phyloP scores from a whole-genome alignment of 2,797 vertebrate species.

The Mormyrops boulengeri region DNA sequence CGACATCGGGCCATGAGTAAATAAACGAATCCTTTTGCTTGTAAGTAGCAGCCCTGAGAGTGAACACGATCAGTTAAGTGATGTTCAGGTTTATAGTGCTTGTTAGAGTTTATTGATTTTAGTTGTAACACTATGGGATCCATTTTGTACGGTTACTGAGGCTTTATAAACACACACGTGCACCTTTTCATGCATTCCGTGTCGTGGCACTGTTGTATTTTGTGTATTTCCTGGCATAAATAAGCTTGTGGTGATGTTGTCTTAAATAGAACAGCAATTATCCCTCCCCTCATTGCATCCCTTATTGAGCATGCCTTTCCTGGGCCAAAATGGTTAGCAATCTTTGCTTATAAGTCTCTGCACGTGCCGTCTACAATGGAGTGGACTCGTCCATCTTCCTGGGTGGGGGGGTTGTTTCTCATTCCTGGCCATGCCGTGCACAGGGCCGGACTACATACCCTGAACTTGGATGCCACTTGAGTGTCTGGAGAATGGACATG shows the following conservation, averaged over 20 bases:
- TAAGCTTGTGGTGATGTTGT: neutral
- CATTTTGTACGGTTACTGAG: neutral
- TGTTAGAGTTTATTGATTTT: slow-evolving; percentile 15
- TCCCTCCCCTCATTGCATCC: neutral
- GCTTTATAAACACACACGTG: neutral
- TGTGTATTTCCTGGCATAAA: neutral
- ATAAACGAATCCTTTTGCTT: slow-evolving; percentile 21
- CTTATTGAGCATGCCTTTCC: neutral
- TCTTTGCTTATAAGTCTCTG: neutral
- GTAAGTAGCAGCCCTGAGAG: slow-evolving; percentile 18
- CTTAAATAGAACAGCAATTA: neutral
- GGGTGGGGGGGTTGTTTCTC: neutral
- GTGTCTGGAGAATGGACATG: neutral
- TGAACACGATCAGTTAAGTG: slow-evolving; percentile 2
- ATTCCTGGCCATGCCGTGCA: neutral
- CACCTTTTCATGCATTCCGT: neutral
- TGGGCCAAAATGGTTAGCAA: neutral
- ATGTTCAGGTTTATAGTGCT: neutral
- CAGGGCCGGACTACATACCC: neutral
- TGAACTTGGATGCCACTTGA: neutral
- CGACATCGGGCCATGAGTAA: slow-evolving; percentile 19
- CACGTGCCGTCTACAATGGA: neutral
- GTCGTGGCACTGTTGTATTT: slow-evolving; percentile 13
- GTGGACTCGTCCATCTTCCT: neutral
- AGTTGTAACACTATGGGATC: slow-evolving; percentile 3